A percentile compares a stretch with the other conserved stretches of the same genome.
phyloP scores from a whole-genome alignment of 2,888 invertebrate genomes.

The Augochlorella aurata region DNA sequence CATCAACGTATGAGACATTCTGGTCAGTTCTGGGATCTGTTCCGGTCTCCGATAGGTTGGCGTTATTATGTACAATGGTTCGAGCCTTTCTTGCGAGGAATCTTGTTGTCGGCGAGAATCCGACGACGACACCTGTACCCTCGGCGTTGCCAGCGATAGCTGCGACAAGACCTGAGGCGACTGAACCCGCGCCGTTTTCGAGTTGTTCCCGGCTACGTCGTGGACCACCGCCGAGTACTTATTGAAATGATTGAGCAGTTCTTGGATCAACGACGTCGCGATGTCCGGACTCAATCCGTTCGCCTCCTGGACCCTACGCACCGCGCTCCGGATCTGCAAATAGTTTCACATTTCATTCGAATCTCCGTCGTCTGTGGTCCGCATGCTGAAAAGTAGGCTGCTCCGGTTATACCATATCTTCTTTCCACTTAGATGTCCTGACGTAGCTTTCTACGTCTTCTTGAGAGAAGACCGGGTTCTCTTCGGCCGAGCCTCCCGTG shows the following conservation, averaged over 20 bases:
- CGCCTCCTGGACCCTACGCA: constrained; percentile 71
- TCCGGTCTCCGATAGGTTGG: constrained; percentile 90
- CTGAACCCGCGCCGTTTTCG: constrained; percentile 32
- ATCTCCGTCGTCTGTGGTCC: background rate
- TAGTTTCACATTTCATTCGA: background rate
- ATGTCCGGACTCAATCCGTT: constrained; percentile 77
- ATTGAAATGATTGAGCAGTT: constrained; percentile 70
- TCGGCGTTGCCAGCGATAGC: background rate
- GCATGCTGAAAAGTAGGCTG: background rate
- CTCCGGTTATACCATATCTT: constrained; percentile 67
- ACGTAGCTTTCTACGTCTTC: constrained; percentile 69
- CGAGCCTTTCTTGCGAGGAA: constrained; percentile 38
- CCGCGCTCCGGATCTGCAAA: constrained; percentile 72
- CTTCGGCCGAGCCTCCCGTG: constrained; percentile 69
- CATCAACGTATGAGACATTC: constrained; percentile 88
- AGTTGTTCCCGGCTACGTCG: constrained; percentile 51
- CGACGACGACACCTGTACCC: background rate
- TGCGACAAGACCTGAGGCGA: background rate
- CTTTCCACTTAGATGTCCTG: constrained; percentile 68
- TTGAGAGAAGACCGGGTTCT: constrained; percentile 67
- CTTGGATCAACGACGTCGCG: constrained; percentile 69
- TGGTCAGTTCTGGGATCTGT: constrained; percentile 91
- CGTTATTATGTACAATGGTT: constrained; percentile 87
- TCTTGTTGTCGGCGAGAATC: background rate
- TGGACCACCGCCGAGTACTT: constrained; percentile 52